Conservation (phyloP, 2,113 vertebrate species). For the Dunckerocampus dactyliophorus region DNA sequence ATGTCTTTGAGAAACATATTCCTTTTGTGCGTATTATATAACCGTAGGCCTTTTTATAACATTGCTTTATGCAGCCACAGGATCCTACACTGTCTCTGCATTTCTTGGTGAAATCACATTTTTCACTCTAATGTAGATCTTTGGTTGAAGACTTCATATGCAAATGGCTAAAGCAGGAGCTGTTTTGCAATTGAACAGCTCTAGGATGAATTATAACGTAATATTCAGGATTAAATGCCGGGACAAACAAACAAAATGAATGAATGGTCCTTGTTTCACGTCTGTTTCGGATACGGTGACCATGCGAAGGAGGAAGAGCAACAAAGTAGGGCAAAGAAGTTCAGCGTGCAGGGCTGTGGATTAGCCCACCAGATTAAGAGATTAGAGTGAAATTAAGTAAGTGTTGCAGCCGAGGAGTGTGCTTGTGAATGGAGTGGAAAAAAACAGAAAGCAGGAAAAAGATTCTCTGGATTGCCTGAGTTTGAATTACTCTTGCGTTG, state of each 20-base stretch:
- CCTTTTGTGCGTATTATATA: conserved; percentile 49
- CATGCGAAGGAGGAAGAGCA: conserved; percentile 19
- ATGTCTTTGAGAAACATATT: conserved; percentile 36
- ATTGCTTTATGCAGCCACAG: conserved; percentile 15
- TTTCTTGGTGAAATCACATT: conserved; percentile 5
- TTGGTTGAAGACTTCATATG: conserved; percentile 56
- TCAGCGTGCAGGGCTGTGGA: conserved; percentile 60
- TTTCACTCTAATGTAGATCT: conserved; percentile 43
- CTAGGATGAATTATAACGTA: conserved; percentile 1
- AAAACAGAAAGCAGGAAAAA: neutral
- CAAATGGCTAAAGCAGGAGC: conserved; percentile 6
- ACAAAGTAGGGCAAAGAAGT: conserved; percentile 58
- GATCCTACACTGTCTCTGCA: conserved; percentile 27
- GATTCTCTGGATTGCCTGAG: neutral
- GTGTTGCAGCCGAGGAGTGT: conserved; percentile 42
- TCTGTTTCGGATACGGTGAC: conserved; percentile 9
- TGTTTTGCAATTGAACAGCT: conserved; percentile 3
- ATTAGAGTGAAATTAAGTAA: conserved; percentile 69
- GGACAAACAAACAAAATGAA: neutral
- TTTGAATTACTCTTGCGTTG: too few species aligned
- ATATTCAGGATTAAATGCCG: neutral
- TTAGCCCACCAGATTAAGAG: conserved; percentile 74
- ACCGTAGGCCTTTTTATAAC: conserved; percentile 31
- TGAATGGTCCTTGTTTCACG: conserved; percentile 1
- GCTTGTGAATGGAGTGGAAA: conserved; percentile 19